Conservation (phyloP, 2,113 vertebrate genomes). For the Eolophus roseicapilla region DNA sequence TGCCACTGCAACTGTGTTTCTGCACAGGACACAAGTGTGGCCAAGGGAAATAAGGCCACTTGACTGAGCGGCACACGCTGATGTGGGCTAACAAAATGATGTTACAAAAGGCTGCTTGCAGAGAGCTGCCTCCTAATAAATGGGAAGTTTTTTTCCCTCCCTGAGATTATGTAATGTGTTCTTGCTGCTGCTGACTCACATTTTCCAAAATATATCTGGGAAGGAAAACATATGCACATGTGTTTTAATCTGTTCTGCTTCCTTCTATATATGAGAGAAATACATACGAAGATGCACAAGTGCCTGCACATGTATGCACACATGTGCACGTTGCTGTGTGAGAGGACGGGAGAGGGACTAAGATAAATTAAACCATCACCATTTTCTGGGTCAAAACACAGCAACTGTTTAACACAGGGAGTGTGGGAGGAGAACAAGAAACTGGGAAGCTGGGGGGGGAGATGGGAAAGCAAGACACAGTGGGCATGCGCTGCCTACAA, state of each 20-base stretch:
- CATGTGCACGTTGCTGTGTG: background rate
- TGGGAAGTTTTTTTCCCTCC: background rate
- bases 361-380: background rate
- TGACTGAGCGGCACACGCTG: background rate
- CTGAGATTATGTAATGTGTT: slow-evolving; percentile 60
- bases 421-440: background rate
- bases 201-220: slow-evolving; percentile 46
- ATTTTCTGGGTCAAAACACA: slow-evolving; percentile 22
- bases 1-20: background rate
- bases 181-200: slow-evolving; percentile 58
- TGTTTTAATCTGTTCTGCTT: background rate
- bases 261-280: background rate
- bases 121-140: background rate
- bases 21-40: background rate
- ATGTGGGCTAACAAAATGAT: background rate
- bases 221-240: slow-evolving; percentile 21
- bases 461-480: background rate
- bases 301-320: background rate
- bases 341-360: background rate
- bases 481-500: fast-evolving
- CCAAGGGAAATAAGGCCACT: background rate
- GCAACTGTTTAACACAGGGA: background rate
- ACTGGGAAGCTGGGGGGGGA: background rate
- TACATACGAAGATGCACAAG: fast-evolving
- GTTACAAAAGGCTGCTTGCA: background rate